Evolutionary conservation across 2,797 vertebrate species (phyloP).

Genomic region (Takifugu rubripes): DNA sequence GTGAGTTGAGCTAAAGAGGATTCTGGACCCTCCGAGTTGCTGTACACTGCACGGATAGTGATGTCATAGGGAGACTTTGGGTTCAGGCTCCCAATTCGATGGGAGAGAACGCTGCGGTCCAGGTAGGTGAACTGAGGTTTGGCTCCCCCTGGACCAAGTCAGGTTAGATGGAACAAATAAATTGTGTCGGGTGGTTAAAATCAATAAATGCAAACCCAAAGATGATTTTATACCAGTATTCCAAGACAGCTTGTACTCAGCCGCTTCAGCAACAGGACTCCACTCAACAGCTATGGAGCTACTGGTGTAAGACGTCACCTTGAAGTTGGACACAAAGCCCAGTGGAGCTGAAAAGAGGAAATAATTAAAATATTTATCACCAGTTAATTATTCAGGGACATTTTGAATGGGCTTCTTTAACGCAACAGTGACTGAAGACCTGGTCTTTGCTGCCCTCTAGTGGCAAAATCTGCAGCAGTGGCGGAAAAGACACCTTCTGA

Average conservation of each 20-base stretch:
- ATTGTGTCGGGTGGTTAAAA: too few species aligned
- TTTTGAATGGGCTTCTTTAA: too few species aligned
- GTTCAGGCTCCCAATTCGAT: conserved; percentile 71
- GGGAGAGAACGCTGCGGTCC: conserved; percentile 64
- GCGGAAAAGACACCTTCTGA: too few species aligned
- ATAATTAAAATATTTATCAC: too few species aligned
- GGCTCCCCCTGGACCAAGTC: conserved; percentile 53
- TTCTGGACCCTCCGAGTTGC: conserved; percentile 81
- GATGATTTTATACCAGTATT: conserved; percentile 58
- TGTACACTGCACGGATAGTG: conserved; percentile 77
- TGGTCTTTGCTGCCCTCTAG: too few species aligned
- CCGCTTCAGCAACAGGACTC: conserved; percentile 82
- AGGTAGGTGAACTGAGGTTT: conserved; percentile 73
- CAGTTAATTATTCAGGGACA: too few species aligned
- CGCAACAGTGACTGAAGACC: too few species aligned
- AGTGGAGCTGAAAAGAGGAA: conserved; percentile 71
- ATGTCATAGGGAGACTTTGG: conserved; percentile 77
- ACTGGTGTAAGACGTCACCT: conserved; percentile 79
- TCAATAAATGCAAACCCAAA: too few species aligned
- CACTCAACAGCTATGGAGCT: conserved; percentile 81
- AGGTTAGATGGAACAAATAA: not conserved
- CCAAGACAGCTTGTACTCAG: conserved; percentile 87
- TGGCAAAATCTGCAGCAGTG: too few species aligned
- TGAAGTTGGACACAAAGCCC: conserved; percentile 86
- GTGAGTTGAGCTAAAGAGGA: conserved; percentile 82